These are phyloP conservation scores for Drosophila albomicans DNA, from an alignment of 1,140 invertebrate genomes.

Conservation along the genomic window DNA sequence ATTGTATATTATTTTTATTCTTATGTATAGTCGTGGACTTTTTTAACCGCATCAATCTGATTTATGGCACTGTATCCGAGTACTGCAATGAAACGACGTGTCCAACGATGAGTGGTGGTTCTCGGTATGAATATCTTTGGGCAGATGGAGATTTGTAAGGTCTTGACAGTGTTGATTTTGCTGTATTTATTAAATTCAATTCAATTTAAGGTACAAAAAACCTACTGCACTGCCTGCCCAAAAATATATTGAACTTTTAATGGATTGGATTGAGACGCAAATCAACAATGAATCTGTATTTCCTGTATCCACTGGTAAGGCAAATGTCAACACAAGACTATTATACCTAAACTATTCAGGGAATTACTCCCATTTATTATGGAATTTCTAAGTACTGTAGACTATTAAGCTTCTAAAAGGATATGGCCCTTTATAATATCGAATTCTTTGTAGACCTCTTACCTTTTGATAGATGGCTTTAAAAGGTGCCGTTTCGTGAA, in stretches of 20 bases:
- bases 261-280: constrained; percentile 97
- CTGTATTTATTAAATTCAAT: background rate
- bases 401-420: no score
- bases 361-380: no score
- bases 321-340: background rate
- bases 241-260: constrained; percentile 94
- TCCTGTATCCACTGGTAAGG: constrained; percentile 88
- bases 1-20: constrained; percentile 46
- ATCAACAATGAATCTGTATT: constrained; percentile 97
- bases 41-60: constrained; percentile 97
- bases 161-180: no score
- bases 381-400: no score
- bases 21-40: constrained; percentile 94
- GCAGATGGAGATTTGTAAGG: constrained; percentile 90
- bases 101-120: constrained; percentile 96
- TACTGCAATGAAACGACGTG: constrained; percentile 94
- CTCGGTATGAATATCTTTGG: constrained; percentile 96
- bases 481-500: no score
- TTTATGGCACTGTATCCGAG: constrained; percentile 96
- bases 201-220: constrained; percentile 90
- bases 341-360: no score
- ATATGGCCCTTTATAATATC: no score
- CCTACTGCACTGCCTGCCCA: constrained; percentile 95
- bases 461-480: no score
- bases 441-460: no score